Conservation (phyloP, 2,113 vertebrate genomes). For the Podarcis cretensis region DNA sequence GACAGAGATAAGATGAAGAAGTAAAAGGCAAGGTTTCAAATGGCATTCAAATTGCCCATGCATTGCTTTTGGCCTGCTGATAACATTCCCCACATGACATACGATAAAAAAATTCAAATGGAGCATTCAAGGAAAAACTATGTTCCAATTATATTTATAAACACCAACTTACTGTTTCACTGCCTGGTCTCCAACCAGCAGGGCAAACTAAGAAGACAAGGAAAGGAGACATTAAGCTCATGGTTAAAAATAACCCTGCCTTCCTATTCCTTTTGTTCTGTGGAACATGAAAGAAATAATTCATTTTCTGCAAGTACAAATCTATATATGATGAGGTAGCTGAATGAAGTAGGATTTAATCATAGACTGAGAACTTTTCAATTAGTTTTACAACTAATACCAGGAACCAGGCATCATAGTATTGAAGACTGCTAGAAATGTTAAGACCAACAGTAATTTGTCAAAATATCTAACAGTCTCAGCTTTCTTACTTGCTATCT, state of each 20-base stretch:
- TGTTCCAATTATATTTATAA: constrained; percentile 16
- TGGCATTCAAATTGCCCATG: not conserved
- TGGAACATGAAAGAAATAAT: constrained; percentile 4
- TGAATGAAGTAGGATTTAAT: not conserved
- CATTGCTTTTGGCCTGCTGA: not conserved
- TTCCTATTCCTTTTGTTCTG: not conserved
- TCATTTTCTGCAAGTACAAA: not conserved
- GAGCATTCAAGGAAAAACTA: not conserved
- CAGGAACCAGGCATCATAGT: not conserved
- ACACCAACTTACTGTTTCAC: constrained; percentile 91
- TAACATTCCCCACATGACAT: not conserved
- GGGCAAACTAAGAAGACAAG: constrained; percentile 85
- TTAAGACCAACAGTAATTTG: not conserved
- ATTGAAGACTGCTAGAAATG: not conserved
- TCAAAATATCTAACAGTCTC: not conserved
- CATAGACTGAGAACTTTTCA: not conserved
- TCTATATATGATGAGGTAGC: not conserved
- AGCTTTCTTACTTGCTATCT: not conserved
- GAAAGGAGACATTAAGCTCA: constrained; percentile 24
- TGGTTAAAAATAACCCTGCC: not conserved
- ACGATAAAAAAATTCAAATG: not conserved
- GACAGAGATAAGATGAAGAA: not conserved
- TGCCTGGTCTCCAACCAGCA: constrained; percentile 98
- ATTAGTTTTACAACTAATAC: not conserved
- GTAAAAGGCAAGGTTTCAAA: not conserved